A percentile compares a stretch with the other conserved stretches of the same genome.
These are phyloP conservation scores for Ictidomys tridecemlineatus DNA, from an alignment of 2,113 vertebrate genomes.

Conservation along the genomic window DNA sequence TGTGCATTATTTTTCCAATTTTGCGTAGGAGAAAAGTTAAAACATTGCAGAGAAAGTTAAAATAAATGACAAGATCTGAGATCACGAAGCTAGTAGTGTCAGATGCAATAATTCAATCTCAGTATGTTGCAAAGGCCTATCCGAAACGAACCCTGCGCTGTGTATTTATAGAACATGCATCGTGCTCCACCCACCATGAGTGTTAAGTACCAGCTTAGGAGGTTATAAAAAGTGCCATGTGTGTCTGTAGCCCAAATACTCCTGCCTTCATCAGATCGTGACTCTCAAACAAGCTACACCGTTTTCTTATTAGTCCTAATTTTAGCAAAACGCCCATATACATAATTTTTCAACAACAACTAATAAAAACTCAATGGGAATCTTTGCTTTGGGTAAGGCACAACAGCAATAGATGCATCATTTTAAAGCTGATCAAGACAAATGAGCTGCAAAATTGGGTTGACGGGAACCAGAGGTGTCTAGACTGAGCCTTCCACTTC, in stretches of 20 bases:
- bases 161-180: not conserved
- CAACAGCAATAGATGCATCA: not conserved
- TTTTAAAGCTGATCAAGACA: not conserved
- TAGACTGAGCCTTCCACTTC: not conserved
- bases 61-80: not conserved
- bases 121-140: not conserved
- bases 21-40: not conserved
- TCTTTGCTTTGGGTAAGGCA: not conserved
- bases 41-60: not conserved
- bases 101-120: not conserved
- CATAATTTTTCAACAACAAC: not conserved
- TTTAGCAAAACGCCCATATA: not conserved
- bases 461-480: rapidly evolving
- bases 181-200: too few relatives aligned
- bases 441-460: not conserved
- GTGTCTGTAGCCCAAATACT: not conserved
- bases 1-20: not conserved
- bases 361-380: not conserved
- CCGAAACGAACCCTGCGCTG: too few relatives aligned
- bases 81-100: not conserved
- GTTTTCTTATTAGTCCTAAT: not conserved
- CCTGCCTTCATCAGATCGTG: not conserved
- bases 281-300: not conserved
- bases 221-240: not conserved
- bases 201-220: not conserved